Base-by-base conservation (phyloP, 2,797 vertebrate genomes). In the Myotis vivesi region DNA sequence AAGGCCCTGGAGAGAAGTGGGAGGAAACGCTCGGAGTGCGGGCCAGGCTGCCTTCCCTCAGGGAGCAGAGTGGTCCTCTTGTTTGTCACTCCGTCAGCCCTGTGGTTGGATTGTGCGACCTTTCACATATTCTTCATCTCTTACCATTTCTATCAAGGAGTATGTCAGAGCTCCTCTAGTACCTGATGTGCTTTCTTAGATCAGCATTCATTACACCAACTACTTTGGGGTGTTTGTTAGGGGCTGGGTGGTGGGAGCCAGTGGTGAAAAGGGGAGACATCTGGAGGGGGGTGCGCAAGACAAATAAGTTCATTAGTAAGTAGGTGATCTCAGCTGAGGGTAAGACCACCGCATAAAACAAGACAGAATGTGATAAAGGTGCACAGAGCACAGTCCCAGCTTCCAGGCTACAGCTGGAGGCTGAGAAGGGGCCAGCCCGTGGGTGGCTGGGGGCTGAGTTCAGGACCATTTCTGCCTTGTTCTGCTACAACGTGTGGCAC, bases 391-490 rank as follows among this genome's bases (percentile, higher is more conserved):
- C 57, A 30, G 5, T 6, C 59, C 59, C 13, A 62, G 59, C 28
- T 62, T n/a, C 64, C 6, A 38, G 83, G 51, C 17, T 15, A 6
- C 10, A n/a, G 15, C 30, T 19, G 6, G 11, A 8, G 5, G 30
- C 9, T 2, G 36, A 20, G 15, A 38, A 38, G 81, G 13, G 38
- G 28, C 8, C 1, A 2, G 30, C 1, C 17, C 8, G 0, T 4
- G 28, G 9, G 28, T 13, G 38, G 19, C 12, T 25, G 28, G 93
- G 46, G 51, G 28, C 30, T 71, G 36, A 77, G 62, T 2, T 38
- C 46, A 55, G 20, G 59, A 30, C 19, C n/a, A 2, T 4, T 25
- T 25, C 85, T 20, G 41, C 53, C 53, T 51, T 16, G 8, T 46
- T 55, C 55, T 69, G 33, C 71, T 23, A 6, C 2, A 22, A 0